Base-by-base conservation (phyloP, 2,888 invertebrate species). In the Asteroscopus sphinx region DNA sequence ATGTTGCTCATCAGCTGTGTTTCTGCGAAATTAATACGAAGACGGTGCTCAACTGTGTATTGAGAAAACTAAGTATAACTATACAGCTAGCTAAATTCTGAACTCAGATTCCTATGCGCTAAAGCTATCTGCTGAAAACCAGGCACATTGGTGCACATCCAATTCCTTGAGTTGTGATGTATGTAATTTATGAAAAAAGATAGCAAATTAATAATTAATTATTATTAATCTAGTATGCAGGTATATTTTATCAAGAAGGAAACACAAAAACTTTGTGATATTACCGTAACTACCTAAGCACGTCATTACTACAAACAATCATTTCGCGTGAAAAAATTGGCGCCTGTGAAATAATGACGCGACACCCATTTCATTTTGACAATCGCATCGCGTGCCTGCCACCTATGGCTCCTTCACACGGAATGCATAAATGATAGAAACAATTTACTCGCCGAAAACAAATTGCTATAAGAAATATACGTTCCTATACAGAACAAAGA, bases 371-470 rank as follows among this genome's bases (percentile, higher is more conserved):
- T 76, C 64, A 79, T 83, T 83, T 76, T 68, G 72, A 66, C 74
- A 79, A 78, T 73, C 71, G 68, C 61, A 79, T 90, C 86, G 90
- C 90, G 90, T 89, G 90, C 69, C 47, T 40, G 16, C 61, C 75
- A 75, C 65, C 77, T 82, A 89, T 86, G 71, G 82, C 78, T 81
- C 65, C 82, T 85, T 82, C 83, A 85, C 87, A 85, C 85, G 85
- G 70, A 82, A 86, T 85, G 86, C 83, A 84, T 81, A 74, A 83
- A 85, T 77, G 77, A 79, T 77, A 73, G 61, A 79, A 83, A 81
- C 79, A 78, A 77, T 82, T 80, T 68, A 61, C 68, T 68, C 65
- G 65, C 52, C 49, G 44, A 72, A 73, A 69, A 55, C 66, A 58
- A 70, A 67, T 59, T 45, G 57, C 56, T 60, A 62, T 52, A 55